phyloP scores from a whole-genome alignment of 2,113 vertebrate genomes.

The Antechinus flavipes region DNA sequence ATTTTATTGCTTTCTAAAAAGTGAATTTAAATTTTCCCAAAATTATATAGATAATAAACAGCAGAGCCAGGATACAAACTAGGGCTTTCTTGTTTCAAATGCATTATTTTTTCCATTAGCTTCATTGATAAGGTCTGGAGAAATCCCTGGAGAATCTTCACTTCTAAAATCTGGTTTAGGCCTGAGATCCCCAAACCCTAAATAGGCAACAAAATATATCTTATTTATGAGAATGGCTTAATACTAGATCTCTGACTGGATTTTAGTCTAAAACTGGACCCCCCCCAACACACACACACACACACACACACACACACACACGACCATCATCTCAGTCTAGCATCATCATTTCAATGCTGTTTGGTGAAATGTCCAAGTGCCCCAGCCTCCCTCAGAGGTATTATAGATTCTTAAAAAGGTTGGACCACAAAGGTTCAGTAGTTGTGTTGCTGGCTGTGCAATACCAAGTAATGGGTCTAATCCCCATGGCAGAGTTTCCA shows the following conservation, averaged over 20 bases:
- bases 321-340: background rate
- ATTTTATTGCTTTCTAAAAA: too few species aligned
- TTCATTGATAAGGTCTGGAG: background rate
- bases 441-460: background rate
- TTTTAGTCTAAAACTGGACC: background rate
- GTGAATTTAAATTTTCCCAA: background rate
- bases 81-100: background rate
- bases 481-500: background rate
- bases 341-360: background rate
- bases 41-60: background rate
- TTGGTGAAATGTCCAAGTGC: background rate
- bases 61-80: background rate
- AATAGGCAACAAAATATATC: background rate
- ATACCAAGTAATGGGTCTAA: background rate
- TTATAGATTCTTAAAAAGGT: constrained; percentile 5
- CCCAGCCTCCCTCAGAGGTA: background rate
- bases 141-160: background rate
- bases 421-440: background rate
- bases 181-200: constrained; percentile 16
- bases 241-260: background rate
- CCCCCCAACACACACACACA: too few species aligned
- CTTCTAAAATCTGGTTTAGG: background rate
- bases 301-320: background rate
- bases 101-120: background rate
- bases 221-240: background rate